Percentiles rank a stretch among this genome's conserved stretches.
These are phyloP conservation scores for Mustela lutreola DNA, from an alignment of 2,113 vertebrate genomes.

Conservation along the genomic window DNA sequence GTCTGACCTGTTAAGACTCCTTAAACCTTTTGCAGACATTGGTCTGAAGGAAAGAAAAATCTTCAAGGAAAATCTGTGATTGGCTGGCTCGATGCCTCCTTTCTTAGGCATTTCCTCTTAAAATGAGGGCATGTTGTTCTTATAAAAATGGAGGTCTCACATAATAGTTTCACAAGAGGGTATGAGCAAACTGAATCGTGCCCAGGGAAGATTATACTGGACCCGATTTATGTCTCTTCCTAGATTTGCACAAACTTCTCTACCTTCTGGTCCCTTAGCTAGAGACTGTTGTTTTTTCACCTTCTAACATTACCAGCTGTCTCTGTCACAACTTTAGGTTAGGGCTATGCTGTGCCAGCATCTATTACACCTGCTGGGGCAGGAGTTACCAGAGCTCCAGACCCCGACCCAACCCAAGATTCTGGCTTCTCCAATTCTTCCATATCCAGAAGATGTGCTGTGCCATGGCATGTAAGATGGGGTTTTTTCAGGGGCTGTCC, in stretches of 20 bases:
- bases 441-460: not conserved
- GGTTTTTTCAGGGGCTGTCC: not conserved
- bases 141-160: not conserved
- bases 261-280: not conserved
- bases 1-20: not conserved
- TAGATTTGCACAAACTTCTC: not conserved
- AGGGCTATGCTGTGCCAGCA: not conserved
- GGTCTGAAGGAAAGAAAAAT: not conserved
- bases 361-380: not conserved
- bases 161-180: not conserved
- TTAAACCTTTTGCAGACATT: not conserved
- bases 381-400: not conserved
- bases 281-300: not conserved
- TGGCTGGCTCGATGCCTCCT: not conserved
- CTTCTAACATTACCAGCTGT: not conserved
- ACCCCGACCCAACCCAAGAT: not conserved
- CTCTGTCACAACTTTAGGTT: not conserved
- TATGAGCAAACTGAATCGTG: not conserved
- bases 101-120: not conserved
- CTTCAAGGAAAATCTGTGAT: not conserved
- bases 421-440: not conserved
- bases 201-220: not conserved
- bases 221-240: not conserved
- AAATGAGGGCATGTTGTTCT: not conserved
- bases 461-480: rapidly evolving